Percentiles rank a stretch among this genome's conserved stretches.
Conservation (phyloP, 2,113 vertebrate species). For the Oryzias celebensis region DNA sequence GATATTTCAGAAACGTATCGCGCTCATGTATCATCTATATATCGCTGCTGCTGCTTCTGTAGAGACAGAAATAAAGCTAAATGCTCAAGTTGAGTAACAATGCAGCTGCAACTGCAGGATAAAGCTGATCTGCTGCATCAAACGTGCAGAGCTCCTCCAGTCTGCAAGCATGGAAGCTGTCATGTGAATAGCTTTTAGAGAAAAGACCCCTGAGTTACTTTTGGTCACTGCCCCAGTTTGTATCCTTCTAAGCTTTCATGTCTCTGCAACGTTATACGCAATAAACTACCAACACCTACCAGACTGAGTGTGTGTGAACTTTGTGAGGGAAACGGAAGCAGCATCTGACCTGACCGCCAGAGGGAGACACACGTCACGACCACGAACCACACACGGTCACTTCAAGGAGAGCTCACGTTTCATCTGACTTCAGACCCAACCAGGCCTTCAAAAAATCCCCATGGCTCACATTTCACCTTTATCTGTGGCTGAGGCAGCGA, state of each 20-base stretch:
- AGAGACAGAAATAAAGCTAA: conserved; percentile 42
- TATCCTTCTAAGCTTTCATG: conserved; percentile 48
- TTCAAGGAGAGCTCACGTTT: no score
- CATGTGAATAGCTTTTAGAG: conserved; percentile 67
- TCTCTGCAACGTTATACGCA: conserved; percentile 58
- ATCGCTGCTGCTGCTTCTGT: conserved; percentile 31
- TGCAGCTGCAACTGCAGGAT: conserved; percentile 30
- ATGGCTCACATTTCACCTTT: no score
- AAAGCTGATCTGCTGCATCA: conserved; percentile 63
- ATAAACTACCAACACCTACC: conserved; percentile 41
- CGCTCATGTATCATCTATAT: conserved; percentile 34
- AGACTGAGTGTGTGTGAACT: conserved; percentile 13
- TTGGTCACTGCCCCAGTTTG: conserved; percentile 48
- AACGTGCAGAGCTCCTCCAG: conserved; percentile 20
- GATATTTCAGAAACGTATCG: conserved; percentile 9
- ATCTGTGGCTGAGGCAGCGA: no score
- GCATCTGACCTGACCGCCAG: no score
- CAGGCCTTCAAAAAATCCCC: no score
- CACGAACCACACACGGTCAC: no score
- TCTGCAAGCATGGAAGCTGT: conserved; percentile 41
- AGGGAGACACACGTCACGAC: no score
- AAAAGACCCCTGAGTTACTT: conserved; percentile 47
- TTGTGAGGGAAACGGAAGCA: neutral
- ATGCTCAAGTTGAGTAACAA: conserved; percentile 21
- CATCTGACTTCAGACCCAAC: no score